phyloP scores from a whole-genome alignment of 1,140 invertebrate genomes.

The Scaptomyza graminum region DNA sequence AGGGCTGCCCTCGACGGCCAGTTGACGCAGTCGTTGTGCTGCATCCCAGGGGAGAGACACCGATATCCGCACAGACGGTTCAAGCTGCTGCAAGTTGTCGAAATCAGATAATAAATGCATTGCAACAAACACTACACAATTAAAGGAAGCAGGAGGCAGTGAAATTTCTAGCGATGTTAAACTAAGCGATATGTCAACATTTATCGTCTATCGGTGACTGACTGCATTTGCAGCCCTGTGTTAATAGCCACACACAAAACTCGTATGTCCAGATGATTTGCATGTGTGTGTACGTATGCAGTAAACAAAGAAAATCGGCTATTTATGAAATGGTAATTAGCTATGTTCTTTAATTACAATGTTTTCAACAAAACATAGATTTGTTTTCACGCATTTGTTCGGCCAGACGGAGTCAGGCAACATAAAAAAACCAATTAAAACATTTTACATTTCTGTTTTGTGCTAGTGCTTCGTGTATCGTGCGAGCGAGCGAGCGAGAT shows the following conservation, averaged over 20 bases:
- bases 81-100: constrained; percentile 87
- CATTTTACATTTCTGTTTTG: constrained; percentile 54
- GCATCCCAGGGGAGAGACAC: constrained; percentile 98
- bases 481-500: constrained; percentile 56
- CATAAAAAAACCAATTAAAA: constrained; percentile 46
- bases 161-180: constrained; percentile 31
- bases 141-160: constrained; percentile 31
- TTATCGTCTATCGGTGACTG: constrained; percentile 46
- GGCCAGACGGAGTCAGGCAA: not conserved
- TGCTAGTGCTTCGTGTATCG: constrained; percentile 31
- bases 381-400: constrained; percentile 1
- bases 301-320: not conserved
- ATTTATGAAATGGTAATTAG: not conserved
- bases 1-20: constrained; percentile 94
- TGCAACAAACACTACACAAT: constrained; percentile 21
- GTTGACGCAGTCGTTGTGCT: constrained; percentile 92
- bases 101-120: constrained; percentile 19
- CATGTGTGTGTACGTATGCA: not conserved
- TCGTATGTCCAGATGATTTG: constrained; percentile 21
- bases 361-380: not conserved
- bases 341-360: not conserved
- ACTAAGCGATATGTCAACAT: constrained; percentile 22
- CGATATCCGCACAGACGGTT: constrained; percentile 97
- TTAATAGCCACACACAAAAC: constrained; percentile 3
- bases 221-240: constrained; percentile 52